A percentile compares a stretch with the other conserved stretches of the same genome.
Conservation (phyloP, 2,113 vertebrate genomes). For the Addax nasomaculatus region DNA sequence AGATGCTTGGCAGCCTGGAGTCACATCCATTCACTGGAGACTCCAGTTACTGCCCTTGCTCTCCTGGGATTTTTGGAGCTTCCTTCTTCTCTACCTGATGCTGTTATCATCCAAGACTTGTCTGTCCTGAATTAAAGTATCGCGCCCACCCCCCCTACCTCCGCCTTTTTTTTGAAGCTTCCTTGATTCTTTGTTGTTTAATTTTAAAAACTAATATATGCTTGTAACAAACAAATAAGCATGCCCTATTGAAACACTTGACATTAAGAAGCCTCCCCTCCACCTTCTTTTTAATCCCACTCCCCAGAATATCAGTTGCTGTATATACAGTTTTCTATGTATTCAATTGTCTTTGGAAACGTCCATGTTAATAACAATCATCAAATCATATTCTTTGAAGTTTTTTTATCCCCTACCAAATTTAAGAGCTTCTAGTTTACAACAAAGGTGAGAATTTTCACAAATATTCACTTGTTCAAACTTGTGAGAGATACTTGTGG, state of each 20-base stretch:
- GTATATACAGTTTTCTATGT: neutral
- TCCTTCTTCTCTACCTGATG: neutral
- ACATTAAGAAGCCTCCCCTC: neutral
- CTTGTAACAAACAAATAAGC: neutral
- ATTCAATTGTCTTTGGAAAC: neutral
- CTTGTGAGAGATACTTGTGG: neutral
- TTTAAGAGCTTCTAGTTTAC: neutral
- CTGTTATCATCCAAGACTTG: neutral
- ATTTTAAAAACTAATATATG: neutral
- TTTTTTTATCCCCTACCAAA: neutral
- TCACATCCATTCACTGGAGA: accelerated
- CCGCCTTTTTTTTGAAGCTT: neutral
- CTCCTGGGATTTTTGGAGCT: neutral
- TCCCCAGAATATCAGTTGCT: neutral
- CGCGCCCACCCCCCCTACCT: accelerated
- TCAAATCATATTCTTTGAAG: neutral
- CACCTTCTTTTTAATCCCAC: neutral
- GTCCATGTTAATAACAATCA: neutral
- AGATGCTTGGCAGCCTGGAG: neutral
- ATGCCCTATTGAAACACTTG: neutral
- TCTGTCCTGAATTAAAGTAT: neutral
- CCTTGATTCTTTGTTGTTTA: neutral
- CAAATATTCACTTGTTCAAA: neutral
- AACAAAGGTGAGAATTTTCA: neutral
- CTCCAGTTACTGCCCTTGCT: neutral